These are phyloP conservation scores for Philonicus albiceps DNA, from an alignment of 2,888 invertebrate species.

Conservation along the genomic window DNA sequence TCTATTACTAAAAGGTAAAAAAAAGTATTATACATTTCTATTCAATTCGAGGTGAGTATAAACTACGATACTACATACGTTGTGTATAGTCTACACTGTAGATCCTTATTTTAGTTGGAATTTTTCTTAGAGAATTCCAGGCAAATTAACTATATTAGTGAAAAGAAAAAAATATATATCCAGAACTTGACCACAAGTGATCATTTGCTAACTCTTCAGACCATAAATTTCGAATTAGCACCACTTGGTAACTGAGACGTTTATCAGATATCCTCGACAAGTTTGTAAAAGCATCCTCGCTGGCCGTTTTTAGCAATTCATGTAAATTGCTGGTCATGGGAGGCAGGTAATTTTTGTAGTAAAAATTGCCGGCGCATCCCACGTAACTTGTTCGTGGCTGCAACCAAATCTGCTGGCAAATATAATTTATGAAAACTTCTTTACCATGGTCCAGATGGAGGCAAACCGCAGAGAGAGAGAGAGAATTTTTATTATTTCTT, in stretches of 20 bases:
- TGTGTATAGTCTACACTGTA: no score
- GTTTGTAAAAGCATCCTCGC: neutral
- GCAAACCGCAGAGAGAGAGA: neutral
- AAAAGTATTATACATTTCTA: no score
- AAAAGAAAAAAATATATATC: neutral
- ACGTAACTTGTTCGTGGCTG: neutral
- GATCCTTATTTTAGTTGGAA: neutral
- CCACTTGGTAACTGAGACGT: neutral
- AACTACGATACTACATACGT: no score
- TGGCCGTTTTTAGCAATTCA: neutral
- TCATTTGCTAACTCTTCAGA: neutral
- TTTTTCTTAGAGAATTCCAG: neutral
- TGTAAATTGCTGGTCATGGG: neutral
- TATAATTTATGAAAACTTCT: neutral
- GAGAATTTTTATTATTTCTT: neutral
- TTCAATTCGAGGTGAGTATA: no score
- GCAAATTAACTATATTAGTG: neutral
- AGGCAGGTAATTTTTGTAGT: neutral
- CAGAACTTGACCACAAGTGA: neutral
- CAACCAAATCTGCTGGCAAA: neutral
- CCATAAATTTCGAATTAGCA: neutral
- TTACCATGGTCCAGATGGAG: neutral
- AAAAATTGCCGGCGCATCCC: neutral
- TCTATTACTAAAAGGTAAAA: no score
- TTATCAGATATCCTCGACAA: neutral